Percentiles rank a stretch among this genome's conserved stretches.
phyloP scores from a whole-genome alignment of 1,140 invertebrate species.

The Thaumetopoea pityocampa region DNA sequence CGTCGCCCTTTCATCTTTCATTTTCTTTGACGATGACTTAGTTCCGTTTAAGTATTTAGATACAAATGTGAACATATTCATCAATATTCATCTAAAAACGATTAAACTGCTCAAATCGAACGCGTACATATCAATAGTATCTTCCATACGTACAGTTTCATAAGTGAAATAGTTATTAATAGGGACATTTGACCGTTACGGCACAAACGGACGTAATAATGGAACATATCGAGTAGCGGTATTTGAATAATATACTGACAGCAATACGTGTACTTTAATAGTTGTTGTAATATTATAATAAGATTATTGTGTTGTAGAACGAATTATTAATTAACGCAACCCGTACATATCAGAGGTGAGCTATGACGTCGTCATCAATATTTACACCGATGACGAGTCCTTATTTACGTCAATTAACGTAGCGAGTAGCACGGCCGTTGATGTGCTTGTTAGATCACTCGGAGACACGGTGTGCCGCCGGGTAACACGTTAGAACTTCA shows the following conservation, averaged over 20 bases:
- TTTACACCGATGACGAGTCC: conserved; percentile 65
- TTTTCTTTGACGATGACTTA: too few species aligned
- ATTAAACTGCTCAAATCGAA: conserved; percentile 25
- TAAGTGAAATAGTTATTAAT: too few species aligned
- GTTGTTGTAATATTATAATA: conserved; percentile 41
- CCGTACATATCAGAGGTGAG: conserved; percentile 66
- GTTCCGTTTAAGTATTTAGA: too few species aligned
- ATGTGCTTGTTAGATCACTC: conserved; percentile 30
- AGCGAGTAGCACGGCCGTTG: conserved; percentile 34
- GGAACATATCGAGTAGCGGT: conserved; percentile 12
- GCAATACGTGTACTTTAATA: conserved; percentile 40
- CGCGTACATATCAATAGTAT: conserved; percentile 22
- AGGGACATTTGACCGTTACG: too few species aligned
- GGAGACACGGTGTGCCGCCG: not conserved
- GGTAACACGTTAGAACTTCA: too few species aligned
- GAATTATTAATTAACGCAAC: conserved; percentile 39
- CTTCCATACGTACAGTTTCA: too few species aligned
- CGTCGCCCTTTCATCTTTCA: not conserved
- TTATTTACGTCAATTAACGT: conserved; percentile 74
- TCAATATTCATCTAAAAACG: too few species aligned
- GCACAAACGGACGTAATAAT: conserved; percentile 8
- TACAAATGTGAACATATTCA: too few species aligned
- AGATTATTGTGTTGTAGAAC: conserved; percentile 55
- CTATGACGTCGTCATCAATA: conserved; percentile 49
- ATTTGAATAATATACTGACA: conserved; percentile 28